These are phyloP conservation scores for Gymnarchus niloticus DNA, from an alignment of 2,113 vertebrate species.

Conservation along the genomic window DNA sequence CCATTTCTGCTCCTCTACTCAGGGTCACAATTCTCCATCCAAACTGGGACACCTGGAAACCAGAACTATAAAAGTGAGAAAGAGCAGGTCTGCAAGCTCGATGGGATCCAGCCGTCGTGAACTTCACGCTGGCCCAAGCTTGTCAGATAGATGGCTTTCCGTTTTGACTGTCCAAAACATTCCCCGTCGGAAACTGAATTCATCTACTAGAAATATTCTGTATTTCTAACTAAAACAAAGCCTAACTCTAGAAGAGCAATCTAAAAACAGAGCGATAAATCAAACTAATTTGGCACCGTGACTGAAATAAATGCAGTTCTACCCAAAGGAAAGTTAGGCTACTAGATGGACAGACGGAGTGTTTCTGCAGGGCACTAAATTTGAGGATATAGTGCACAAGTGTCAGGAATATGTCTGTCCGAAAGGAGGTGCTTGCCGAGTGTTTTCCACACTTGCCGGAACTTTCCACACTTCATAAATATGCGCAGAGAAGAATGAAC, in stretches of 20 bases:
- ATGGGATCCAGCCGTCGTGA: not conserved
- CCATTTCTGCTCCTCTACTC: conserved; percentile 22
- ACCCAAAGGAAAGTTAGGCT: conserved; percentile 10
- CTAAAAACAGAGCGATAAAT: conserved; percentile 20
- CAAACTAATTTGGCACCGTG: conserved; percentile 30
- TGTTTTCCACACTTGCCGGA: not conserved
- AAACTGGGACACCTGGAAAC: not conserved
- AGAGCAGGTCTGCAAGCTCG: not conserved
- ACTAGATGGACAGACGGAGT: conserved; percentile 16
- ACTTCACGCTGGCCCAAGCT: not conserved
- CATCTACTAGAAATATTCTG: not conserved
- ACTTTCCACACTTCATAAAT: conserved; percentile 3
- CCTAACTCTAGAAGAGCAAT: conserved; percentile 20
- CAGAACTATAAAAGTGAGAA: not conserved
- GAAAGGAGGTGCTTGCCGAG: not conserved
- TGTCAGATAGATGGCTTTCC: conserved; percentile 4
- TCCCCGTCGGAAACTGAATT: conserved; percentile 16
- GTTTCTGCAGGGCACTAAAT: not conserved
- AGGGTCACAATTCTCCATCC: not conserved
- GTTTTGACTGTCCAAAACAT: not conserved
- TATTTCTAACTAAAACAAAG: not conserved
- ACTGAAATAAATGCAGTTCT: conserved; percentile 21
- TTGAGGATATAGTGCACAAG: not conserved
- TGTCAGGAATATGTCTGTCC: not conserved
- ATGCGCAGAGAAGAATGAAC: not conserved